phyloP scores from a whole-genome alignment of 1,140 invertebrate species.

The honey bee (Apis mellifera) region Amel_HAv3.1 CM009938.2:6969001-6969500 shows the following conservation, averaged over 20 bases:
- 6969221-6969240: constrained; percentile 90
- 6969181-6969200: constrained; percentile 91
- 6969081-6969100: background rate
- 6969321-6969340: constrained; percentile 89
- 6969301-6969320: constrained; percentile 89
- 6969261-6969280: constrained; percentile 90
- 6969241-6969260: constrained; percentile 83
- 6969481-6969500: constrained; percentile 93
- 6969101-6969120: constrained; percentile 12
- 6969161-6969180: constrained; percentile 93
- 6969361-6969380: background rate
- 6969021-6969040: constrained; percentile 88
- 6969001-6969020: constrained; percentile 87
- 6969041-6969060: constrained; percentile 86
- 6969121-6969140: constrained; percentile 6
- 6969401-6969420: constrained; percentile 23
- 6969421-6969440: background rate
- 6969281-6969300: constrained; percentile 89
- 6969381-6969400: no score
- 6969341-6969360: constrained; percentile 90
- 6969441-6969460: constrained; percentile 25
- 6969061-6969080: constrained; percentile 83
- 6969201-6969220: constrained; percentile 87
- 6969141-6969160: constrained; percentile 90
- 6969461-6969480: constrained; percentile 93